Conservation (phyloP, 2,797 vertebrate species). For the Sebastes oblongus region DNA sequence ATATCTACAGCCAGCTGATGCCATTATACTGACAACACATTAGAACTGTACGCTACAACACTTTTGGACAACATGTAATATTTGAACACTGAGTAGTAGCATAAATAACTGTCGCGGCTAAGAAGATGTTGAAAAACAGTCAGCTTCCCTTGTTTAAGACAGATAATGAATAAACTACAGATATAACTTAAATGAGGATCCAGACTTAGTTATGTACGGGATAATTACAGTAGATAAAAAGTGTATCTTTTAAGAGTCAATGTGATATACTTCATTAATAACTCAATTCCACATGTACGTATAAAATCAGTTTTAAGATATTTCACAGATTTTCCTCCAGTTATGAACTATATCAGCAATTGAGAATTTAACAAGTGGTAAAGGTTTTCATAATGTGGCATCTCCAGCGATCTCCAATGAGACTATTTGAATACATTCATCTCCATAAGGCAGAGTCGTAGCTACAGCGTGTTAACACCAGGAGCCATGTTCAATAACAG, state of each 20-base stretch:
- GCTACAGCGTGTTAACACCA: slow-evolving; percentile 37
- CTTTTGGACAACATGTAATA: slow-evolving; percentile 37
- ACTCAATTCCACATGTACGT: slow-evolving; percentile 3
- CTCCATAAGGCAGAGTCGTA: slow-evolving; percentile 70
- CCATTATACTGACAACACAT: slow-evolving; percentile 45
- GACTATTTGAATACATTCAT: slow-evolving; percentile 57
- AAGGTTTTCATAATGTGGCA: neutral
- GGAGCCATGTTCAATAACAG: neutral
- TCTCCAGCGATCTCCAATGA: slow-evolving; percentile 45
- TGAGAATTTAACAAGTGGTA: neutral
- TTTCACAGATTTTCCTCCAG: slow-evolving; percentile 5
- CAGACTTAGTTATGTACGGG: neutral
- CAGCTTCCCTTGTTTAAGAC: slow-evolving; percentile 47
- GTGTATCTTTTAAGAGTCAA: slow-evolving; percentile 5
- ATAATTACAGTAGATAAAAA: neutral
- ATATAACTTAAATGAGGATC: slow-evolving; percentile 7
- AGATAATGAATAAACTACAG: slow-evolving; percentile 1
- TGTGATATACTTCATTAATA: slow-evolving; percentile 14
- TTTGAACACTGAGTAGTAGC: slow-evolving; percentile 39
- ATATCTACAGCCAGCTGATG: slow-evolving; percentile 61
- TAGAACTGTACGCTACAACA: slow-evolving; percentile 42
- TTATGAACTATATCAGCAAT: neutral
- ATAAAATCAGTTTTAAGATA: slow-evolving; percentile 29
- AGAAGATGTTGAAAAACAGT: slow-evolving; percentile 24
- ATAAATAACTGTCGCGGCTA: slow-evolving; percentile 53